Base-by-base conservation (phyloP, 1,140 invertebrate species). In the Latrodectus geometricus region DNA sequence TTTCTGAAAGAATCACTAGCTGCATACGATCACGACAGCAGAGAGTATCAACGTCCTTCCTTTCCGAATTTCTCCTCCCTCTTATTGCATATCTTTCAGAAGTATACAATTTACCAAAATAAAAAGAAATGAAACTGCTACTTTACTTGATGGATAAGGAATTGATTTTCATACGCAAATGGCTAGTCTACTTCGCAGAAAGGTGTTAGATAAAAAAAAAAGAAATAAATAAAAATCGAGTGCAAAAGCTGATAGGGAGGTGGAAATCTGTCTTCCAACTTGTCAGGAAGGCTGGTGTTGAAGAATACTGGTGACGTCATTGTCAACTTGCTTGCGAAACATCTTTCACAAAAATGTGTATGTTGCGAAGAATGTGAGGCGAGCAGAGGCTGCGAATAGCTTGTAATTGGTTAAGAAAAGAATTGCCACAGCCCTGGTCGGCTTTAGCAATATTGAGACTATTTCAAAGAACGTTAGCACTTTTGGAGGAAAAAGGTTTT, bases 81-180 rank as follows among this genome's bases (percentile, higher is more conserved):
- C 76, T 78, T 78, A 23, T 68, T 78, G 76, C 23, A 77, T 35
- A 77, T 49, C 20, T 48, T 48, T 23, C 23, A 0, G 48, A 65
- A 78, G 20, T 66, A 52, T 68, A 68, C 76, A 78, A 66, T 78
- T 78, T 78, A 68, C 56, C n/a, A 66, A 23, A 17, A 78, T 66
- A 68, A 78, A 78, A 77, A 77, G 52, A 15, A 61, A 17, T n/a
- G 52, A 14, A 77, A 78, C 76, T 78, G 76, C 76, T 78, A 78
- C 76, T 78, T 78, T 78, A n/a, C 23, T 78, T 78, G 76, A 78
- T 78, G 61, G 76, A 78, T 78, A 78, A 78, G 76, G 61, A 78
- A 78, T 66, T 66, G 76, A 78, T 78, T 78, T 78, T 78, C 76
- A 78, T 78, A 78, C 76, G 76, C 74, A 78, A 78, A 78, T 78